These are phyloP conservation scores for Ptychodera flava DNA, from an alignment of 35 echinoderm and acorn worm genomes.

Conservation along the genomic window DNA sequence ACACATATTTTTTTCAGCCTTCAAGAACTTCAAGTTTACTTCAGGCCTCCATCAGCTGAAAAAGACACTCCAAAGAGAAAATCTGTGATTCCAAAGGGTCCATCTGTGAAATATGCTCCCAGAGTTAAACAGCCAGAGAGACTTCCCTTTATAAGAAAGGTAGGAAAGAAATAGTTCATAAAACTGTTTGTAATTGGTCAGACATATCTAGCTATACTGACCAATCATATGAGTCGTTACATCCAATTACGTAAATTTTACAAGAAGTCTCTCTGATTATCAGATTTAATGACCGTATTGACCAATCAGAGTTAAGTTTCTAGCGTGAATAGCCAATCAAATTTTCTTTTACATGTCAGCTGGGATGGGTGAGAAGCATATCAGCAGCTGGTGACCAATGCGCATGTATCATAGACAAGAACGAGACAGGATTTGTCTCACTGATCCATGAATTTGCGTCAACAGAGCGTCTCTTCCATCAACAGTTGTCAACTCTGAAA, in stretches of 20 bases:
- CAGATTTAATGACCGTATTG: too few relatives aligned
- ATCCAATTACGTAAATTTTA: too few relatives aligned
- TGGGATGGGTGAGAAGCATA: constrained; percentile 74
- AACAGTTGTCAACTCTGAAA: constrained; percentile 57
- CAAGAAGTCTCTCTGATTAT: too few relatives aligned
- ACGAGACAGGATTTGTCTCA: constrained; percentile 62
- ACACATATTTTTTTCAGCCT: too few relatives aligned
- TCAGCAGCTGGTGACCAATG: constrained; percentile 70
- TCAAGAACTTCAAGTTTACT: not conserved
- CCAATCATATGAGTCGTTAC: not conserved
- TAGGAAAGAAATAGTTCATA: constrained; percentile 4
- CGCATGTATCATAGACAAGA: constrained; percentile 90
- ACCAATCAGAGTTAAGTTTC: too few relatives aligned
- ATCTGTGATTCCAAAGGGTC: constrained; percentile 63
- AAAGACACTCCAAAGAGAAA: constrained; percentile 1
- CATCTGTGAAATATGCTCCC: constrained; percentile 89
- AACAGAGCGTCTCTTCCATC: constrained; percentile 52
- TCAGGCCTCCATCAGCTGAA: not conserved
- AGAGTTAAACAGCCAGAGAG: constrained; percentile 94
- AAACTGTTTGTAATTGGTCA: not conserved
- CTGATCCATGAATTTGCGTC: constrained; percentile 73
- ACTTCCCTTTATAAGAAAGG: constrained; percentile 83
- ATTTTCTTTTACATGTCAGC: constrained; percentile 24
- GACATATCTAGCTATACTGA: not conserved
- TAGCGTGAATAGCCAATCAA: too few relatives aligned